Conservation (phyloP, 2,888 invertebrate species). For the Hirtodrosophila alboralis region DNA sequence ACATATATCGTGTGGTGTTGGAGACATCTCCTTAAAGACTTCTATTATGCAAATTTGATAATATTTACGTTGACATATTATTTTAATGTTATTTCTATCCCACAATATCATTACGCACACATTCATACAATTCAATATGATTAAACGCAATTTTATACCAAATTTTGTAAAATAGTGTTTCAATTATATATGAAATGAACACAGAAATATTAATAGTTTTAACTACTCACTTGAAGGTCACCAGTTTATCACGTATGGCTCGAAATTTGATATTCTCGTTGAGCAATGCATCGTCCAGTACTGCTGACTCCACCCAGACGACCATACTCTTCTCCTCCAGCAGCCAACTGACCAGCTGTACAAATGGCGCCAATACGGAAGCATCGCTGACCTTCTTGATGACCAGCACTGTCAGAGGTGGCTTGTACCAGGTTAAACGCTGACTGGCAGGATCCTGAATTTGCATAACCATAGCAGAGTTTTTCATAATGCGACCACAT, state of each 20-base stretch:
- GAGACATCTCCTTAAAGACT: too few relatives aligned
- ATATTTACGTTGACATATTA: too few relatives aligned
- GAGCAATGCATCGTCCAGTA: constrained; percentile 92
- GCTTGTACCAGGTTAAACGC: constrained; percentile 98
- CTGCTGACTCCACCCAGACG: constrained; percentile 96
- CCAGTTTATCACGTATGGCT: constrained; percentile 91
- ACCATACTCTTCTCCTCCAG: constrained; percentile 98
- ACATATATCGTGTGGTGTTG: too few relatives aligned
- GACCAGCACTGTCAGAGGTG: constrained; percentile 97
- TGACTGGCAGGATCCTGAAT: constrained; percentile 99
- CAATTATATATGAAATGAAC: too few relatives aligned
- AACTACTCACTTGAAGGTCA: constrained; percentile 89
- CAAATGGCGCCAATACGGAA: constrained; percentile 94
- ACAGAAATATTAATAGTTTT: too few relatives aligned
- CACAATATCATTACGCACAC: too few relatives aligned
- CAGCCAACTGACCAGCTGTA: constrained; percentile 96
- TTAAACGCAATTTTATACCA: too few relatives aligned
- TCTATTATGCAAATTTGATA: too few relatives aligned
- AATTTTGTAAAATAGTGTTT: too few relatives aligned
- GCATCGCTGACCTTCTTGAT: constrained; percentile 98
- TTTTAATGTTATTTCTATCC: too few relatives aligned
- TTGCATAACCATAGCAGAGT: constrained; percentile 98
- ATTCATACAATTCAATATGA: too few relatives aligned
- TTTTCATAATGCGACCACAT: constrained; percentile 98
- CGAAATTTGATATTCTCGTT: constrained; percentile 90